phyloP scores from a whole-genome alignment of 2,113 vertebrate genomes.

The Centrocercus urophasianus region DNA sequence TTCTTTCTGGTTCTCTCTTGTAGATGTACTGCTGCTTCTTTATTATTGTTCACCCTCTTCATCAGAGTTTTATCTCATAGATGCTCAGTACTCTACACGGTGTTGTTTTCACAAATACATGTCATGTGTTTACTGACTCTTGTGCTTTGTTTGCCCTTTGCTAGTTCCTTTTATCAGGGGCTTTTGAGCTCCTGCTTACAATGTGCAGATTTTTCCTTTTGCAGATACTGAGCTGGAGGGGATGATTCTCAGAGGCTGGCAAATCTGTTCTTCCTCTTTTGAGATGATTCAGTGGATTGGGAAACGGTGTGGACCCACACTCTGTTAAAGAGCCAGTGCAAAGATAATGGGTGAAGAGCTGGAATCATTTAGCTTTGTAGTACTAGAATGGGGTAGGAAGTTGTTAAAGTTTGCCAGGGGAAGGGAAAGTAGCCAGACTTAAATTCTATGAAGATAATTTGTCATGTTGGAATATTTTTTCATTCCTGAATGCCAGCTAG shows the following conservation, averaged over 20 bases:
- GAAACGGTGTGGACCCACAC: not conserved
- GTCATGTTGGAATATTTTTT: not conserved
- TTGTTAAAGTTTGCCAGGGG: not conserved
- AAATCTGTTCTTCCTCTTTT: not conserved
- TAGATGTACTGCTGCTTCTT: not conserved
- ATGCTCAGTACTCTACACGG: not conserved
- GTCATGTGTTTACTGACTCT: not conserved
- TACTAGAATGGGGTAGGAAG: not conserved
- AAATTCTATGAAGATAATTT: not conserved
- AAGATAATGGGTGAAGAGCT: not conserved
- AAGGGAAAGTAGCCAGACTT: not conserved
- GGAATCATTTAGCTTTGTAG: not conserved
- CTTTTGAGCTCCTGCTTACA: not conserved
- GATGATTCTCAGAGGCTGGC: not conserved
- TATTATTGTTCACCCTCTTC: not conserved
- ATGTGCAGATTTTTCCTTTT: not conserved
- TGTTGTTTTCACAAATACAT: not conserved
- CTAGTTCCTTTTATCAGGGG: not conserved
- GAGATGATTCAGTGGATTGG: not conserved
- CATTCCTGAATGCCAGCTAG: not conserved
- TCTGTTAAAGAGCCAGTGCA: not conserved
- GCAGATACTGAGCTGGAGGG: not conserved
- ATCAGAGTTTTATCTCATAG: constrained; percentile 40
- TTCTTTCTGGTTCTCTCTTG: not conserved
- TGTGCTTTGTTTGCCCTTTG: not conserved